phyloP scores from a whole-genome alignment of 2,113 vertebrate species.

The Scomber scombrus region DNA sequence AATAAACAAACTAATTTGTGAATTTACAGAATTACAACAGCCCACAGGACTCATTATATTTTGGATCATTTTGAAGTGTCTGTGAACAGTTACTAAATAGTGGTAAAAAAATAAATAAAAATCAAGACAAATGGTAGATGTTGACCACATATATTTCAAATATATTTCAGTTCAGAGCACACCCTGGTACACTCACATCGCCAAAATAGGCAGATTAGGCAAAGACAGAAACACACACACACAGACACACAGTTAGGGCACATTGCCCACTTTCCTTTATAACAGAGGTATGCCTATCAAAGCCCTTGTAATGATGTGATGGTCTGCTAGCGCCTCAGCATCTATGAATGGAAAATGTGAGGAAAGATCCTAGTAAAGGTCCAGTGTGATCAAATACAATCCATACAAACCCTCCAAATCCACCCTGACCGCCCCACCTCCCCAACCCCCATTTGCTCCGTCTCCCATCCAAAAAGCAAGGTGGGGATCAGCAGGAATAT shows the following conservation, averaged over 20 bases:
- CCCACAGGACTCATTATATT: neutral
- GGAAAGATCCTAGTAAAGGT: constrained; percentile 65
- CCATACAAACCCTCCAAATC: constrained; percentile 51
- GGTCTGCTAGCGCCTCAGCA: constrained; percentile 81
- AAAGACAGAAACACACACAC: constrained; percentile 12
- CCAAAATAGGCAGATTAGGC: constrained; percentile 39
- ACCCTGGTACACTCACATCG: constrained; percentile 27
- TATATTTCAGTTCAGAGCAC: constrained; percentile 31
- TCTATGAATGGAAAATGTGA: constrained; percentile 78
- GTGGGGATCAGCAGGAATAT: constrained; percentile 51
- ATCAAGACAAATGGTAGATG: constrained; percentile 31
- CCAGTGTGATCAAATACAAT: constrained; percentile 72
- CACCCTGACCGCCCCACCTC: neutral
- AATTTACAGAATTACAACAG: constrained; percentile 2
- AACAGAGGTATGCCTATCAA: constrained; percentile 75
- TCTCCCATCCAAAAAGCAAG: constrained; percentile 30
- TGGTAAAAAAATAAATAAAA: neutral
- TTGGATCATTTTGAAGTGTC: constrained; percentile 6
- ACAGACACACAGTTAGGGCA: constrained; percentile 48
- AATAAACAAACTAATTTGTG: neutral
- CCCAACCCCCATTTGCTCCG: neutral
- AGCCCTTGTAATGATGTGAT: constrained; percentile 81
- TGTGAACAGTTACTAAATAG: neutral
- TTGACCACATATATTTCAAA: constrained; percentile 13
- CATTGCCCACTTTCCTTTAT: constrained; percentile 72